Percentiles rank a stretch among this genome's conserved stretches.
Conservation (phyloP, 2,888 invertebrate genomes). For the Teinopalpus imperialis region DNA sequence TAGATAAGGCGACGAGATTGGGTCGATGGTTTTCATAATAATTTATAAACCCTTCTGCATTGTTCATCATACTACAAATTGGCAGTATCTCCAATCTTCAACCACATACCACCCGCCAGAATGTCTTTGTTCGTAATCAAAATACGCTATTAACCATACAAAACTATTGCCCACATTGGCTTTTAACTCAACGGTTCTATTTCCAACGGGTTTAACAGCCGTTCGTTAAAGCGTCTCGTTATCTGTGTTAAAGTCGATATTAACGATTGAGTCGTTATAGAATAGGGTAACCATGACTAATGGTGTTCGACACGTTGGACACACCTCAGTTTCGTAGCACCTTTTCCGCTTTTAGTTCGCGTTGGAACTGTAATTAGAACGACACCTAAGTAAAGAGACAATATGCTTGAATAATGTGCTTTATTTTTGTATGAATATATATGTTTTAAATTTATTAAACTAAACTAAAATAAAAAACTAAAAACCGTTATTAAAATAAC, state of each 20-base stretch:
- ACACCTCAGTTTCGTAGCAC: not conserved
- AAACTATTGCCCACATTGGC: not conserved
- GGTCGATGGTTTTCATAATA: too few relatives aligned
- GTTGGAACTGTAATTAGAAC: not conserved
- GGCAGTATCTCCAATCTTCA: too few relatives aligned
- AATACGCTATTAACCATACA: not conserved
- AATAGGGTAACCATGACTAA: constrained; percentile 10
- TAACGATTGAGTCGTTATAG: constrained; percentile 15
- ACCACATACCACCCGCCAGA: too few relatives aligned
- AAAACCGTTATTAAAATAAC: too few relatives aligned
- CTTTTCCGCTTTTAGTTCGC: not conserved
- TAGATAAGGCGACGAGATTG: too few relatives aligned
- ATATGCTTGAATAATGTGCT: too few relatives aligned
- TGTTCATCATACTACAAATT: too few relatives aligned
- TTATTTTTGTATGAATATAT: too few relatives aligned
- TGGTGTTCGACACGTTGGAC: constrained; percentile 4
- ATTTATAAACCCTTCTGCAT: too few relatives aligned
- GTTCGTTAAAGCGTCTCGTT: constrained; percentile 6
- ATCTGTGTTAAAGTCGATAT: constrained; percentile 12
- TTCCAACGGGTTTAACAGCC: constrained; percentile 5
- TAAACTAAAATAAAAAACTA: too few relatives aligned
- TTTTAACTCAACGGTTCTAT: constrained; percentile 7
- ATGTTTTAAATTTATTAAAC: too few relatives aligned
- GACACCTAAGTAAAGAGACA: not conserved
- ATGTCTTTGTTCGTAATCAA: not conserved